These are phyloP conservation scores for Daubentonia madagascariensis DNA, from an alignment of 2,113 vertebrate species.

Conservation along the genomic window DNA sequence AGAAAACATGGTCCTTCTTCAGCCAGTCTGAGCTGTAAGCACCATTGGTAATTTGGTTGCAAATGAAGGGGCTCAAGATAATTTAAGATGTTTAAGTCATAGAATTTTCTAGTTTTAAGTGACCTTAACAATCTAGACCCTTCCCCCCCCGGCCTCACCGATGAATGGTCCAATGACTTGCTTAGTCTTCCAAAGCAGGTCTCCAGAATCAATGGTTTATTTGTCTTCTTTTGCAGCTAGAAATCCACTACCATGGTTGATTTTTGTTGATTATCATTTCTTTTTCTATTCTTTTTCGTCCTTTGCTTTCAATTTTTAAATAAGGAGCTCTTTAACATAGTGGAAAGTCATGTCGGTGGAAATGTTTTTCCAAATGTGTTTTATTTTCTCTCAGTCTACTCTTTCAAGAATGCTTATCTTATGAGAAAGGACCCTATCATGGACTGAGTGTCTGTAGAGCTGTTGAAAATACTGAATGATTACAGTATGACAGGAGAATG, in stretches of 20 bases:
- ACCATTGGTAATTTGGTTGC: background rate
- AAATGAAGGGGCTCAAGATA: background rate
- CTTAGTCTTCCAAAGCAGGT: background rate
- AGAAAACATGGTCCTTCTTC: background rate
- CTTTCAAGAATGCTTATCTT: constrained; percentile 54
- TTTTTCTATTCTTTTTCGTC: background rate
- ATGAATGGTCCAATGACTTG: background rate
- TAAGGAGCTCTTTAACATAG: background rate
- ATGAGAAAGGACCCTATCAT: constrained; percentile 32
- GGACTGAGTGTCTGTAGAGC: constrained; percentile 33
- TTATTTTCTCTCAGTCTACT: constrained; percentile 34
- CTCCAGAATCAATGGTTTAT: background rate
- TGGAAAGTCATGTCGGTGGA: background rate
- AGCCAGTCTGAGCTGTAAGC: background rate
- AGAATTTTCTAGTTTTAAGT: constrained; percentile 18
- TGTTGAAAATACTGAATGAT: constrained; percentile 58
- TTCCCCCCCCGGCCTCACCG: background rate
- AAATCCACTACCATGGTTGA: background rate
- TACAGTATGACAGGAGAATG: constrained; percentile 39
- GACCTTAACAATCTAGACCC: background rate
- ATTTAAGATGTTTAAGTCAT: background rate
- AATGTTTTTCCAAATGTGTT: constrained; percentile 56
- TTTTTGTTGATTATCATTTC: background rate
- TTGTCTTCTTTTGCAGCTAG: background rate
- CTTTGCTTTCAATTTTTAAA: background rate